Conservation (phyloP, 2,113 vertebrate species). For the Neogale vison region DNA sequence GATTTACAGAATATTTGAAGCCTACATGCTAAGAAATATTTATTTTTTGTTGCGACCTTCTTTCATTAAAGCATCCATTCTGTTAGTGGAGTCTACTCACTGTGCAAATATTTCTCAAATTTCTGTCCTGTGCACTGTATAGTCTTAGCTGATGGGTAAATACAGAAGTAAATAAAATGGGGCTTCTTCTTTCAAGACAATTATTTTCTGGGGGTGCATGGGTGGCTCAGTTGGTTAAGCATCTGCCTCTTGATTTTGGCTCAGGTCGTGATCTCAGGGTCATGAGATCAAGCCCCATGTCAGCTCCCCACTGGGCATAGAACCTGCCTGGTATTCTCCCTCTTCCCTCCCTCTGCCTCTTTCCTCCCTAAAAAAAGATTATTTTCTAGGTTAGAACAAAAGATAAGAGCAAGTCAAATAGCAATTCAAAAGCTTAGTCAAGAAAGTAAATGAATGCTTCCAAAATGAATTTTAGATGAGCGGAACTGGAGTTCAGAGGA, state of each 20-base stretch:
- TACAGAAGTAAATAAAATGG: neutral
- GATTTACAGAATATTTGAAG: neutral
- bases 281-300: neutral
- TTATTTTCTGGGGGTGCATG: neutral
- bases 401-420: neutral
- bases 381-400: neutral
- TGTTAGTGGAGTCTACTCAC: neutral
- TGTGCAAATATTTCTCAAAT: neutral
- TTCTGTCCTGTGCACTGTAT: neutral
- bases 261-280: neutral
- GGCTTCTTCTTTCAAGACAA: neutral
- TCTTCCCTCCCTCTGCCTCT: neutral
- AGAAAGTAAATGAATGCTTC: neutral
- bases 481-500: neutral
- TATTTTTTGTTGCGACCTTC: neutral
- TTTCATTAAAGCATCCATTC: neutral
- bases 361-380: neutral
- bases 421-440: neutral
- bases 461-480: neutral
- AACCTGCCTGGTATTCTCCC: neutral
- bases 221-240: neutral
- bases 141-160: neutral
- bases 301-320: fast-evolving
- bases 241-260: neutral
- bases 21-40: neutral